Percentiles rank a stretch among this genome's conserved stretches.
Conservation (phyloP, 2,113 vertebrate species). For the Pontoporia blainvillei region DNA sequence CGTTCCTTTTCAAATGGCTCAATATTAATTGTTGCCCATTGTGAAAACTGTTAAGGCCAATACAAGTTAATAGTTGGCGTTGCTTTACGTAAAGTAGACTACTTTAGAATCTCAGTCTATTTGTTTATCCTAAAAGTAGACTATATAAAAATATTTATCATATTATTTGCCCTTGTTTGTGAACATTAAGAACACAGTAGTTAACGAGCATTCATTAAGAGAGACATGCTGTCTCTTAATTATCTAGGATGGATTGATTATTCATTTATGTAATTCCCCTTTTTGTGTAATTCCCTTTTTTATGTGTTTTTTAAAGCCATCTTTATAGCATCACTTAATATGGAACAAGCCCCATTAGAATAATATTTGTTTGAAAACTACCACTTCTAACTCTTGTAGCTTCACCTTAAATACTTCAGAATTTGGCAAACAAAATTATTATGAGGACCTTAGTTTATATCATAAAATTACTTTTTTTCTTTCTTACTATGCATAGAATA, state of each 20-base stretch:
- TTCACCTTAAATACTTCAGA: conserved; percentile 25
- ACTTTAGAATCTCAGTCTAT: not conserved
- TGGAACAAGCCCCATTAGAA: not conserved
- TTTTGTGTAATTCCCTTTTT: not conserved
- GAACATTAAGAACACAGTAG: not conserved
- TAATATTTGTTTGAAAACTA: not conserved
- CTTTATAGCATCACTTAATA: not conserved
- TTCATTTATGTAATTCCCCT: not conserved
- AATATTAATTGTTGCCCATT: not conserved
- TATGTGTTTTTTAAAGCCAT: not conserved
- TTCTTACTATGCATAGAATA: not conserved
- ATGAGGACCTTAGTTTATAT: not conserved
- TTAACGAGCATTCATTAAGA: not conserved
- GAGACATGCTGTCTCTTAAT: not conserved
- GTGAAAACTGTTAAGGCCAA: not conserved
- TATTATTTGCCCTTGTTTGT: not conserved
- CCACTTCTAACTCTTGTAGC: not conserved
- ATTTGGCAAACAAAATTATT: not conserved
- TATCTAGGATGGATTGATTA: not conserved
- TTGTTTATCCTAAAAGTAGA: conserved; percentile 1
- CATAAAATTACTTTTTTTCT: not conserved
- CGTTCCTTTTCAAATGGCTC: not conserved
- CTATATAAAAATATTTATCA: not conserved
- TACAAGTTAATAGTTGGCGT: not conserved
- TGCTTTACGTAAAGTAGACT: not conserved